Evolutionary conservation across 2,888 invertebrate genomes (phyloP).

Genomic region (Pomacea canaliculata): DNA sequence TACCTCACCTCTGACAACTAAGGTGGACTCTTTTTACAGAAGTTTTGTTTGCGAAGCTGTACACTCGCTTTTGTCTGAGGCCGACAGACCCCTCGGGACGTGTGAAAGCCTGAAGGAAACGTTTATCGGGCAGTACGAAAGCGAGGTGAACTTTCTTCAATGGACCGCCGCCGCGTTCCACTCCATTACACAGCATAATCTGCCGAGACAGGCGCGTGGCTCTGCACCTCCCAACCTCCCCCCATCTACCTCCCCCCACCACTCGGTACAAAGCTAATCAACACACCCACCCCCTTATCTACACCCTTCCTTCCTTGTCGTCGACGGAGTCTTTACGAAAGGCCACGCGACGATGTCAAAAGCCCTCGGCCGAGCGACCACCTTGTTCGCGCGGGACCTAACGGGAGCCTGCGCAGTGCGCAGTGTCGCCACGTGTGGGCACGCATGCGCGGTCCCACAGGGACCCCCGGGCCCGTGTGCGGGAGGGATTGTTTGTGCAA

Average conservation of each 20-base stretch:
- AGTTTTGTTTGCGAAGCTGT: too few species aligned
- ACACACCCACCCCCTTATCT: too few species aligned
- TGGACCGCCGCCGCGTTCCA: constrained; percentile 15
- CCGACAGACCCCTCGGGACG: too few species aligned
- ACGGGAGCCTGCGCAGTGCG: constrained; percentile 19
- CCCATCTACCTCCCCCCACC: neutral
- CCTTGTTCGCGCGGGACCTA: neutral
- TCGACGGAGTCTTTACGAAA: constrained; percentile 1
- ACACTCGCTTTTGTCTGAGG: too few species aligned
- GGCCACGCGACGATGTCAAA: constrained; percentile 6
- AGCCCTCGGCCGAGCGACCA: neutral
- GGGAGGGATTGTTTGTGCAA: constrained; percentile 21
- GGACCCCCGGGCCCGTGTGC: constrained; percentile 10
- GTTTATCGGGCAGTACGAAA: too few species aligned
- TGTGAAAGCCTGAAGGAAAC: too few species aligned
- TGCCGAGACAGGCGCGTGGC: constrained; percentile 8
- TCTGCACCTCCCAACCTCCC: neutral
- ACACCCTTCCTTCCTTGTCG: neutral
- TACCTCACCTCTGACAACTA: too few species aligned
- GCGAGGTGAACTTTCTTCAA: neutral
- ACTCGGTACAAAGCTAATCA: too few species aligned
- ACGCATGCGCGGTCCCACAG: constrained; percentile 19
- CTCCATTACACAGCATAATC: constrained; percentile 21
- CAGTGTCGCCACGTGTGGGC: constrained; percentile 11
- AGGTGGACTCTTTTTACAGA: too few species aligned